Percentiles rank a stretch among this genome's conserved stretches.
Evolutionary conservation across 2,113 vertebrate genomes (phyloP).

Genomic region (Diadophis punctatus): DNA sequence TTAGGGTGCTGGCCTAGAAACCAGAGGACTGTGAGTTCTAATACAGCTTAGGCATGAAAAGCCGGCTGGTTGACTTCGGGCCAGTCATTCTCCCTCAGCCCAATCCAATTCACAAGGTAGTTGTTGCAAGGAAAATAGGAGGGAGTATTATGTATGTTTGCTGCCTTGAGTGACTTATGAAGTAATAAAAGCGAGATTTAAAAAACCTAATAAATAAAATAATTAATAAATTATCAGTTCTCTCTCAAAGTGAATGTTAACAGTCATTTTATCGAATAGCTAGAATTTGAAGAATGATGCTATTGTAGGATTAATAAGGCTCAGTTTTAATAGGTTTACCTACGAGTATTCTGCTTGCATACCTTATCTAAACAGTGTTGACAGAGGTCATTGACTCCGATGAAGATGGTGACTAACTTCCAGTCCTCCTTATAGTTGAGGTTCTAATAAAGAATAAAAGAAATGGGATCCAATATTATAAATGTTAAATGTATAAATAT

Average conservation of each 20-base stretch:
- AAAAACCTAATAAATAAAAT: background rate
- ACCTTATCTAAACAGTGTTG: constrained; percentile 85
- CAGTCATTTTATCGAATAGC: background rate
- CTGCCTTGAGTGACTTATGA: background rate
- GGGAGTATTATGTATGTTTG: background rate
- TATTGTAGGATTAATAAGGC: background rate
- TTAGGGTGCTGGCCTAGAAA: background rate
- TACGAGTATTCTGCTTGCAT: constrained; percentile 24
- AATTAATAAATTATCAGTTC: background rate
- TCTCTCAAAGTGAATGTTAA: background rate
- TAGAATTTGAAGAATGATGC: background rate
- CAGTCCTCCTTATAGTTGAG: constrained; percentile 86
- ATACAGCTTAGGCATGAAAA: background rate
- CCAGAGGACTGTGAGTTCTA: background rate
- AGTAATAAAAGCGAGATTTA: background rate
- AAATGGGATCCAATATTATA: constrained; percentile 18
- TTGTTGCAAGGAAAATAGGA: background rate
- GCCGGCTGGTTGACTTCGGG: background rate
- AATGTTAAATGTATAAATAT: background rate
- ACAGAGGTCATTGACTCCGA: constrained; percentile 89
- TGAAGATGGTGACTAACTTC: constrained; percentile 91
- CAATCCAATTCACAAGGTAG: background rate
- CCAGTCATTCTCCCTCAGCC: background rate
- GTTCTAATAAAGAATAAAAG: constrained; percentile 65
- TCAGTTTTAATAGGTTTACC: background rate